phyloP scores from a whole-genome alignment of 2,797 vertebrate genomes.

The Dermochelys coriacea region DNA sequence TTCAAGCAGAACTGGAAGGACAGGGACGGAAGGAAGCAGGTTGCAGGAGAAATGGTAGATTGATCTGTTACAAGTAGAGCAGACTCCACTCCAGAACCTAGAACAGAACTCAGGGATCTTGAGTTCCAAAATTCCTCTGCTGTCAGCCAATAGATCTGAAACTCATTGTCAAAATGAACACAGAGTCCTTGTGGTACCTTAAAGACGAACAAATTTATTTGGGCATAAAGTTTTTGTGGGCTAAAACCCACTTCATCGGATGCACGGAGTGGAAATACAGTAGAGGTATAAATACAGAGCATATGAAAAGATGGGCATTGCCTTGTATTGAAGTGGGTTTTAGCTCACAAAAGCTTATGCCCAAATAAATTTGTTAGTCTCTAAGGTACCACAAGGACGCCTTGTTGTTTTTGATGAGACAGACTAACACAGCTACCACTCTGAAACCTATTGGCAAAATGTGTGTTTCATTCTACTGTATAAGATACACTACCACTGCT shows the following conservation, averaged over 20 bases:
- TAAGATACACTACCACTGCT: background rate
- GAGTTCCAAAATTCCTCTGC: background rate
- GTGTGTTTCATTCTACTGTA: background rate
- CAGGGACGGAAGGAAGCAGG: background rate
- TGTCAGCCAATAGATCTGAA: background rate
- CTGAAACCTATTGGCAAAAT: background rate
- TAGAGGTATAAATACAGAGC: too few species aligned
- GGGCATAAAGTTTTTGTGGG: too few species aligned
- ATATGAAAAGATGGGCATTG: too few species aligned
- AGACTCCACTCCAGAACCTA: background rate
- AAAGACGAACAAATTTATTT: too few species aligned
- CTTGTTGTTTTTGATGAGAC: too few species aligned
- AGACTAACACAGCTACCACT: background rate
- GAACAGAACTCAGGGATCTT: background rate
- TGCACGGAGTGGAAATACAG: too few species aligned
- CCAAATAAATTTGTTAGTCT: too few species aligned
- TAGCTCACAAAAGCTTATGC: too few species aligned
- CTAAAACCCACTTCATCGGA: too few species aligned
- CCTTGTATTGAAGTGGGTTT: too few species aligned
- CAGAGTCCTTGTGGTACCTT: too few species aligned
- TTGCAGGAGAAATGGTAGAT: background rate
- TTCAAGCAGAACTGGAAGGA: background rate
- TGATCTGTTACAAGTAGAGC: background rate
- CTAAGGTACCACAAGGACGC: too few species aligned
- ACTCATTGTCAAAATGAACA: background rate